These are phyloP conservation scores for Intellagama lesueurii DNA, from an alignment of 2,797 vertebrate genomes.

Conservation along the genomic window DNA sequence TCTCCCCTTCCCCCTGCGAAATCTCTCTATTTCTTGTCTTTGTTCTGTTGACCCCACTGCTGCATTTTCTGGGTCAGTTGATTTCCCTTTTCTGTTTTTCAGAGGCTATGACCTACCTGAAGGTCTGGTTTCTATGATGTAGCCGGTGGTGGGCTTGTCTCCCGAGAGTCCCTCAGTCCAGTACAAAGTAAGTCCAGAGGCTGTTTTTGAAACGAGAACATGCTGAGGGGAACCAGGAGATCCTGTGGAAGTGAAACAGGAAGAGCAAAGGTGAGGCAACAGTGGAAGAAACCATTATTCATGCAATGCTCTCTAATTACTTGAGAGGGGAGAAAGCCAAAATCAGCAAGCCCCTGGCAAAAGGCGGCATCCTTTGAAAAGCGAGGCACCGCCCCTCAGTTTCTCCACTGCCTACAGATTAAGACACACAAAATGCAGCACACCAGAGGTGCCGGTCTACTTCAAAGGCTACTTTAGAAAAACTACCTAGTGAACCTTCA, in stretches of 20 bases:
- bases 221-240: constrained; percentile 89
- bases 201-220: constrained; percentile 88
- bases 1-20: background rate
- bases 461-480: constrained; percentile 4
- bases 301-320: background rate
- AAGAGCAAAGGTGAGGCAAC: background rate
- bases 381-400: background rate
- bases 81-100: background rate
- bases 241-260: constrained; percentile 75
- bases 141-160: constrained; percentile 85
- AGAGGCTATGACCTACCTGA: constrained; percentile 82
- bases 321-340: background rate
- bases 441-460: background rate
- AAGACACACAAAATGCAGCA: background rate
- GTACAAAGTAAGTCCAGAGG: constrained; percentile 86
- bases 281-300: background rate
- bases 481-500: background rate
- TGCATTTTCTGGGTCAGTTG: background rate
- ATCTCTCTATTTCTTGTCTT: accelerated
- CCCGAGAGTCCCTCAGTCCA: constrained; percentile 89
- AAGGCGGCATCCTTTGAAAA: background rate
- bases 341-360: background rate
- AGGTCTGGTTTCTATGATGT: constrained; percentile 90
- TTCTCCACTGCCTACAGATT: background rate
- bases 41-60: constrained; percentile 15